Base-by-base conservation (phyloP, 2,888 invertebrate genomes). In the Lydus trimaculatus region DNA sequence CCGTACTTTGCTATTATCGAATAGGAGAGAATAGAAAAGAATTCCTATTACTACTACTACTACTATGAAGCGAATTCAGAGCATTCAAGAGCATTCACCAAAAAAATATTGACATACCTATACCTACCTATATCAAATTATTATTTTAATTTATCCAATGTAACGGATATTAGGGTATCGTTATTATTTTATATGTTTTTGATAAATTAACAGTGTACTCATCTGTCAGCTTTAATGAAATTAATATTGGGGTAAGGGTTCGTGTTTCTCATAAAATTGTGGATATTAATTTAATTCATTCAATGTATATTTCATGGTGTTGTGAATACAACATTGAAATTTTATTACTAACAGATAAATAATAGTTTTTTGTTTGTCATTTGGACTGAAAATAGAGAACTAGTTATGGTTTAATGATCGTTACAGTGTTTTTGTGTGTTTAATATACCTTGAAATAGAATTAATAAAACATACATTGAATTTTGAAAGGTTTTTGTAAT, bases 391-490 rank as follows among this genome's bases (percentile, higher is more conserved):
- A 28, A n/a, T n/a, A n/a, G 13, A 56, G 5, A 28, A 23, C 9
- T n/a, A 31, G 59, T 59, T 33, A 28, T 13, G 59, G 59, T 33
- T 59, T 59, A 59, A 17, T 59, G 59, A 59, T 59, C 31, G 36
- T 15, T 36, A 13, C 36, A 15, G 4, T 28, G 28, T 36, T 36
- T 13, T 36, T 36, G 4, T 13, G 13, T 43, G n/a, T 43, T 13
- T 43, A 43, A 43, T 43, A 5, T 43, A n/a, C 17, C 17, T 43
- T 17, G n/a, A 43, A 43, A 7, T 43, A 43, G 17, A 17, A 17
- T n/a, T 43, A n/a, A n/a, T 43, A 6, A 43, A 43, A 43, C 28
- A 28, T 28, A 28, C 4, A 28, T 28, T 28, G 28, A 28, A 28
- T 28, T 28, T n/a, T n/a, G n/a, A n/a, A n/a, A n/a, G n/a, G n/a